phyloP scores from a whole-genome alignment of 2,888 invertebrate species.

The Agonum fuliginosum region DNA sequence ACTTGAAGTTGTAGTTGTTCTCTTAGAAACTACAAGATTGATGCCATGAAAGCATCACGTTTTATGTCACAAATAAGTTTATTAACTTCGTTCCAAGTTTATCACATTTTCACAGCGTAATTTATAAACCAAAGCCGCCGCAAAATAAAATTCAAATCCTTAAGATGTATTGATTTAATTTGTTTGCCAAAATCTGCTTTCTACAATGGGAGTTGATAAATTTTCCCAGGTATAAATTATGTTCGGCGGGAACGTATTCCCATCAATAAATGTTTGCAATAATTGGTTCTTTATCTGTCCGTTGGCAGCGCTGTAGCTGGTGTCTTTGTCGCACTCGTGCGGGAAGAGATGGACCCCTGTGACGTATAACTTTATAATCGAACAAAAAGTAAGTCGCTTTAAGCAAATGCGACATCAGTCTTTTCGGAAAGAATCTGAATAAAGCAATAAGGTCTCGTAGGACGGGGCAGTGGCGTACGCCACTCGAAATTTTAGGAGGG shows the following conservation, averaged over 20 bases:
- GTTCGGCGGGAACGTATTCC: conserved; percentile 15
- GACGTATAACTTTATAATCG: conserved; percentile 45
- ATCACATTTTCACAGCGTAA: neutral
- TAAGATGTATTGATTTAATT: conserved; percentile 18
- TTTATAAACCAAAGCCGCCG: neutral
- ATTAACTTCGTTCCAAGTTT: neutral
- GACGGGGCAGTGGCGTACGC: neutral
- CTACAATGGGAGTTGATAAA: neutral
- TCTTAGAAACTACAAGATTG: neutral
- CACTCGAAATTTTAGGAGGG: too few species aligned
- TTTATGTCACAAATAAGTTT: conserved; percentile 27
- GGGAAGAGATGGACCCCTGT: conserved; percentile 10
- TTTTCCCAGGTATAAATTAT: conserved; percentile 18
- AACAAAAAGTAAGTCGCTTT: conserved; percentile 45
- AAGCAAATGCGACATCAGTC: conserved; percentile 36
- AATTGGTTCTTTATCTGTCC: conserved; percentile 43
- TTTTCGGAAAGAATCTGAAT: conserved; percentile 35
- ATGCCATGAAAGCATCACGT: neutral
- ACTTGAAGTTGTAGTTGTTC: neutral
- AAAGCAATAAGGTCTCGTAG: conserved; percentile 30
- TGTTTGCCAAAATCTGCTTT: neutral
- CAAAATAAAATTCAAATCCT: conserved; percentile 3
- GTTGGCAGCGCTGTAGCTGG: neutral
- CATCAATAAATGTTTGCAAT: conserved; percentile 41
- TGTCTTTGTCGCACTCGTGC: neutral